Conservation (phyloP, 2,888 invertebrate species). For the Adela reaumurella region DNA sequence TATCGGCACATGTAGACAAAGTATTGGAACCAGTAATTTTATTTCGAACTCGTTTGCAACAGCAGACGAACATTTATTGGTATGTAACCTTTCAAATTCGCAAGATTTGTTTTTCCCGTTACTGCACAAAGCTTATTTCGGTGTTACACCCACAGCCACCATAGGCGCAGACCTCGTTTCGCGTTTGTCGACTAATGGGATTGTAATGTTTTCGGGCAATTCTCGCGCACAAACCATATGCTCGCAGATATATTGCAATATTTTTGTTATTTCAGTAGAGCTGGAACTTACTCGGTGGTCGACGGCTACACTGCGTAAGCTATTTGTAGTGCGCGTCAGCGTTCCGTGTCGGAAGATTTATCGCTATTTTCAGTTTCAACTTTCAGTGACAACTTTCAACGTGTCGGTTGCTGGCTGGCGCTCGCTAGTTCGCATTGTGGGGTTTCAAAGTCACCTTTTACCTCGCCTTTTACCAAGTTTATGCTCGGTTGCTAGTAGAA, state of each 20-base stretch:
- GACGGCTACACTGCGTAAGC: conserved; percentile 15
- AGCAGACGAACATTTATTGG: too few relatives aligned
- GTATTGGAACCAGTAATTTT: too few relatives aligned
- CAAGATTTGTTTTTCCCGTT: not conserved
- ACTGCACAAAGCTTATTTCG: not conserved
- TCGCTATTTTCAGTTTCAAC: conserved; percentile 40
- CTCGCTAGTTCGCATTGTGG: not conserved
- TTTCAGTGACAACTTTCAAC: conserved; percentile 43
- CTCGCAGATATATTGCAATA: conserved; percentile 36
- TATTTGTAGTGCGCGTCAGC: conserved; percentile 41
- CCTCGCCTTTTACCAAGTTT: too few relatives aligned
- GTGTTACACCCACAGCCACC: not conserved
- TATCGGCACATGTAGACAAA: too few relatives aligned
- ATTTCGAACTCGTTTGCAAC: too few relatives aligned
- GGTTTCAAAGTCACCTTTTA: conserved; percentile 3
- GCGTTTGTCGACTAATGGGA: not conserved
- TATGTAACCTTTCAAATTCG: not conserved
- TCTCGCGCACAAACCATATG: not conserved
- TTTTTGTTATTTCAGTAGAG: conserved; percentile 39
- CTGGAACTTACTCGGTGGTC: conserved; percentile 26
- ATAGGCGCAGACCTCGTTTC: not conserved
- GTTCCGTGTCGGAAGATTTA: conserved; percentile 36
- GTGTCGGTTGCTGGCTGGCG: conserved; percentile 27
- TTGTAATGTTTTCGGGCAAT: not conserved
- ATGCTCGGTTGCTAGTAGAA: too few relatives aligned